phyloP scores from a whole-genome alignment of 2,888 invertebrate genomes.

The Spisula solida region DNA sequence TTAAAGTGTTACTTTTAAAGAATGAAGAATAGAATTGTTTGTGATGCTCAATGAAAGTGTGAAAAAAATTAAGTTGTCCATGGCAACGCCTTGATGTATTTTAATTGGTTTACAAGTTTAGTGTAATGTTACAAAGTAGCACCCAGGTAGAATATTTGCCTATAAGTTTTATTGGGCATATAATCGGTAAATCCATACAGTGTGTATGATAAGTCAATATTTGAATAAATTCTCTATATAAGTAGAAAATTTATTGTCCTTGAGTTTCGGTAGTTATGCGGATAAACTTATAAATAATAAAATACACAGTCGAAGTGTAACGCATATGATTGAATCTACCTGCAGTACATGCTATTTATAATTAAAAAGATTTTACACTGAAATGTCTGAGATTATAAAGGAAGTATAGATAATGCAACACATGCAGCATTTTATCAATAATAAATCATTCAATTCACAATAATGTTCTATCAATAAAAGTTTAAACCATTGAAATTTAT shows the following conservation, averaged over 20 bases:
- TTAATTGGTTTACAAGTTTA: not conserved
- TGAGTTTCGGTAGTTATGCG: not conserved
- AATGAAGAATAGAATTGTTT: no score
- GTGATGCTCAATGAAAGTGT: no score
- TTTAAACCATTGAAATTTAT: no score
- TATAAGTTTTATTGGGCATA: not conserved
- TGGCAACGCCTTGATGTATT: no score
- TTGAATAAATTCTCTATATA: not conserved
- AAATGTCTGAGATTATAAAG: not conserved
- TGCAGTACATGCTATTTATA: not conserved
- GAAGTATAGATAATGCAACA: no score
- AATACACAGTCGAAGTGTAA: not conserved
- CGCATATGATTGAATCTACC: not conserved
- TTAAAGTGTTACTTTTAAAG: no score
- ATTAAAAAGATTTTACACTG: not conserved
- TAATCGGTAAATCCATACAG: not conserved
- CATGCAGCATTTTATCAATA: no score
- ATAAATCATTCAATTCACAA: no score
- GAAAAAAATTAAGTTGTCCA: no score
- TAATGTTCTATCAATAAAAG: no score
- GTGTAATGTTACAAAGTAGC: not conserved
- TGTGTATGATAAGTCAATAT: conserved; percentile 1
- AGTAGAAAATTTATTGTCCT: not conserved
- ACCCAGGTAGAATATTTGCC: not conserved
- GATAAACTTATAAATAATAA: not conserved